Evolutionary conservation across 1,140 invertebrate genomes (phyloP).

Genomic region (Drosophila pseudoobscura): DNA sequence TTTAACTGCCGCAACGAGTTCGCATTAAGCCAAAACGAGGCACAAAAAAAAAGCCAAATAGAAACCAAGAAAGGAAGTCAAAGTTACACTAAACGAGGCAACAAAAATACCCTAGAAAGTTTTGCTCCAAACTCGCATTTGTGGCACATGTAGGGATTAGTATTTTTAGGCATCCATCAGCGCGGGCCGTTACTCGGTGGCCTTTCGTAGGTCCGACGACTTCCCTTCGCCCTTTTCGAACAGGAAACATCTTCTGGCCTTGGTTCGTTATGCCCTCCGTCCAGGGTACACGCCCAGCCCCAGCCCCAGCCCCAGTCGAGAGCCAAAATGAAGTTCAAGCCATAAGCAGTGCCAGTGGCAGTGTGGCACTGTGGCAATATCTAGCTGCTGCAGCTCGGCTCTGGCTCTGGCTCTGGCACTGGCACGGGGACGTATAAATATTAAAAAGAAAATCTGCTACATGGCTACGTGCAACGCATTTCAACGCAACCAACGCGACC

Average conservation of each 20-base stretch:
- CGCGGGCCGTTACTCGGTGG: too few species aligned
- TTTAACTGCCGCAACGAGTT: conserved; percentile 55
- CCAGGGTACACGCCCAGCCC: conserved; percentile 4
- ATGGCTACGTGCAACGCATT: conserved; percentile 73
- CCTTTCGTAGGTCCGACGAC: too few species aligned
- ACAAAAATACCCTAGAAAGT: conserved; percentile 25
- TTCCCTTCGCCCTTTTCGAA: too few species aligned
- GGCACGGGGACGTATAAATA: conserved; percentile 43
- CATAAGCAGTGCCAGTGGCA: conserved; percentile 13
- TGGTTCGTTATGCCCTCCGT: too few species aligned
- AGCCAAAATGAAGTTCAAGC: conserved; percentile 16
- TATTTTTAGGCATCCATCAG: too few species aligned
- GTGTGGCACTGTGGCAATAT: conserved; percentile 31
- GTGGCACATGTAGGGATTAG: too few species aligned
- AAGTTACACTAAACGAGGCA: not conserved
- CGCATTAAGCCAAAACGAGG: conserved; percentile 46
- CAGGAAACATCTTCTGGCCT: too few species aligned
- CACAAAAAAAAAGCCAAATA: conserved; percentile 14
- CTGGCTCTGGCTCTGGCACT: too few species aligned
- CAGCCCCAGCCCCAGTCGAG: too few species aligned
- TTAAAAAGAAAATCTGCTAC: conserved; percentile 70
- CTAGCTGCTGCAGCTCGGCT: conserved; percentile 42
- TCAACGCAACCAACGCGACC: conserved; percentile 54
- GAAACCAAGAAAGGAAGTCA: conserved; percentile 13
- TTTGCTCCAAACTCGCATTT: too few species aligned